phyloP scores from a whole-genome alignment of 2,888 invertebrate genomes.

The Amitus sp. region DNA sequence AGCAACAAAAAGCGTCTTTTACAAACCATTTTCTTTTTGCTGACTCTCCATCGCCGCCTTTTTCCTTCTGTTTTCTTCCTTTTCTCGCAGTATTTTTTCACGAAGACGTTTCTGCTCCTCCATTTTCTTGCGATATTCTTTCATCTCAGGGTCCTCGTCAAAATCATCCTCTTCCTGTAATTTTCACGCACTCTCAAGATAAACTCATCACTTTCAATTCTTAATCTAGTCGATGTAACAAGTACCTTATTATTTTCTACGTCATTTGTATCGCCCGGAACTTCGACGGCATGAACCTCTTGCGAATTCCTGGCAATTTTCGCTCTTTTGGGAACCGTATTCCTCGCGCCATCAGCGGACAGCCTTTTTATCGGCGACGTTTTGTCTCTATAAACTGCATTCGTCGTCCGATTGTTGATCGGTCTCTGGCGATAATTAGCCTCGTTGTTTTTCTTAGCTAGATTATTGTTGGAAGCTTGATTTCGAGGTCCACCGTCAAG shows the following conservation, averaged over 20 bases:
- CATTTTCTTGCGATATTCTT: constrained; percentile 65
- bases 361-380: constrained; percentile 46
- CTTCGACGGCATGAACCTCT: constrained; percentile 54
- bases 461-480: constrained; percentile 42
- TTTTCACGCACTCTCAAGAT: constrained; percentile 12
- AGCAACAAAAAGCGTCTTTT: constrained; percentile 27
- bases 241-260: constrained; percentile 50
- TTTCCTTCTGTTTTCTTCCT: constrained; percentile 65
- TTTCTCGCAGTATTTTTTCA: constrained; percentile 65
- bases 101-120: constrained; percentile 66
- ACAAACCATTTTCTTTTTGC: constrained; percentile 2
- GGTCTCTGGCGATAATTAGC: constrained; percentile 44
- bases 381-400: constrained; percentile 29
- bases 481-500: constrained; percentile 45
- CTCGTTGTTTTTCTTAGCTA: constrained; percentile 49
- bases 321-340: constrained; percentile 46
- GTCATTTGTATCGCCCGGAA: constrained; percentile 30
- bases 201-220: constrained; percentile 1
- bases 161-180: constrained; percentile 51
- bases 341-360: neutral
- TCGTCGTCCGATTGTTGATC: constrained; percentile 38
- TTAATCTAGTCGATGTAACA: neutral
- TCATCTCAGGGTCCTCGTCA: constrained; percentile 63
- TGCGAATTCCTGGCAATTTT: constrained; percentile 48
- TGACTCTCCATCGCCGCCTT: constrained; percentile 60